Conservation (phyloP, 1,140 invertebrate genomes). For the Drosophila simulans region DNA sequence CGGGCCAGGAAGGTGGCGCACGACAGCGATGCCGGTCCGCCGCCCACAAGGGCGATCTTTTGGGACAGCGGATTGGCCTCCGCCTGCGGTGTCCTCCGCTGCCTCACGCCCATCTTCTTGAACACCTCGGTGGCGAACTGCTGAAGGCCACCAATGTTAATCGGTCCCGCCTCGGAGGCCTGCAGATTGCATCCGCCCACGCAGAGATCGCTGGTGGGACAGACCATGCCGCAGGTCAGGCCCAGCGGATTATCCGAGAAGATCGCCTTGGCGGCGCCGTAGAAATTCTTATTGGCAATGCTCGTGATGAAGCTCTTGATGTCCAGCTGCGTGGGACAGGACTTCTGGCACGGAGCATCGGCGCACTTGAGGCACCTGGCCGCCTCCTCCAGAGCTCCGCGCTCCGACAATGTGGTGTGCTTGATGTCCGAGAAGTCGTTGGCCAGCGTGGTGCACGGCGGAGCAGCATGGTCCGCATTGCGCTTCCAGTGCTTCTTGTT, state of each 20-base stretch:
- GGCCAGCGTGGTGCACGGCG: constrained; percentile 90
- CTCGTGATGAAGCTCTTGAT: constrained; percentile 98
- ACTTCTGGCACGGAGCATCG: constrained; percentile 99
- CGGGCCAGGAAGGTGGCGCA: constrained; percentile 98
- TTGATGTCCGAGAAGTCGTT: constrained; percentile 99
- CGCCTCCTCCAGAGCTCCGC: constrained; percentile 96
- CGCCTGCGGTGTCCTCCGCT: constrained; percentile 91
- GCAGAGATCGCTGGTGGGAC: constrained; percentile 98
- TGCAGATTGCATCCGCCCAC: constrained; percentile 98
- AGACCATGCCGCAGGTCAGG: constrained; percentile 99
- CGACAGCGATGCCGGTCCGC: constrained; percentile 98
- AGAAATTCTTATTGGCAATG: constrained; percentile 99
- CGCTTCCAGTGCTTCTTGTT: constrained; percentile 98
- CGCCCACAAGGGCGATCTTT: constrained; percentile 96
- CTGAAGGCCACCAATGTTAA: constrained; percentile 99
- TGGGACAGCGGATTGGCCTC: constrained; percentile 87
- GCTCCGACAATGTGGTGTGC: constrained; percentile 97
- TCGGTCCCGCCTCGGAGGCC: constrained; percentile 97
- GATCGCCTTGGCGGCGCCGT: constrained; percentile 98
- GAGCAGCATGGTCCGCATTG: constrained; percentile 90
- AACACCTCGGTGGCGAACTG: constrained; percentile 98
- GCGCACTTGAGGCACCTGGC: constrained; percentile 97
- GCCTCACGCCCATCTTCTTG: constrained; percentile 96
- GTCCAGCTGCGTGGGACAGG: constrained; percentile 98
- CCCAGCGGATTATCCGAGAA: constrained; percentile 98